phyloP scores from a whole-genome alignment of 2,797 vertebrate genomes.

The Falco cherrug region DNA sequence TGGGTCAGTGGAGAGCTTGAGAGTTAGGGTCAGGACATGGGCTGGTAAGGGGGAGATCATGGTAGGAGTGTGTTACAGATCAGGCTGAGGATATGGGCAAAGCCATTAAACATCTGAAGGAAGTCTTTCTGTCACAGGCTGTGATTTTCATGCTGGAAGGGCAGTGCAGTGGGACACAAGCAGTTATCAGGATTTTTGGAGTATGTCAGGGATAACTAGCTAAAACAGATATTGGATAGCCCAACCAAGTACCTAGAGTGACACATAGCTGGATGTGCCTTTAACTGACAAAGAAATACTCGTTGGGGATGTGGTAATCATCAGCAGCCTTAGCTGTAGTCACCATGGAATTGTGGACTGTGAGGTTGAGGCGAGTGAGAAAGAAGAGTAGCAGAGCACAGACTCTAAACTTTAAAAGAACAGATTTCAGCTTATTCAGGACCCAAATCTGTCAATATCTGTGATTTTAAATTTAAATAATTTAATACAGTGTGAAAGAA shows the following conservation, averaged over 20 bases:
- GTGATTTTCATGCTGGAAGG: neutral
- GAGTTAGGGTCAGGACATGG: neutral
- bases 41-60: neutral
- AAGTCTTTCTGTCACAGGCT: neutral
- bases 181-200: neutral
- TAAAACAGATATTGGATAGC: neutral
- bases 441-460: neutral
- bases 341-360: neutral
- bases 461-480: neutral
- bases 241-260: neutral
- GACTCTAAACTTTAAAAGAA: neutral
- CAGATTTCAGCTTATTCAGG: neutral
- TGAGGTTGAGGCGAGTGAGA: neutral
- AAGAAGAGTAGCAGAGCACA: neutral
- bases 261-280: neutral
- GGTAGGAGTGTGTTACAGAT: neutral
- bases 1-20: neutral
- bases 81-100: neutral
- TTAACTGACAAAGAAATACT: neutral
- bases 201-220: neutral
- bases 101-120: neutral
- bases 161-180: neutral
- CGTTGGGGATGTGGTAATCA: neutral
- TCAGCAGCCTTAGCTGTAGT: neutral
- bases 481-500: neutral